These are phyloP conservation scores for Papilio polyxenes DNA, from an alignment of 1,140 invertebrate genomes.

Conservation along the genomic window DNA sequence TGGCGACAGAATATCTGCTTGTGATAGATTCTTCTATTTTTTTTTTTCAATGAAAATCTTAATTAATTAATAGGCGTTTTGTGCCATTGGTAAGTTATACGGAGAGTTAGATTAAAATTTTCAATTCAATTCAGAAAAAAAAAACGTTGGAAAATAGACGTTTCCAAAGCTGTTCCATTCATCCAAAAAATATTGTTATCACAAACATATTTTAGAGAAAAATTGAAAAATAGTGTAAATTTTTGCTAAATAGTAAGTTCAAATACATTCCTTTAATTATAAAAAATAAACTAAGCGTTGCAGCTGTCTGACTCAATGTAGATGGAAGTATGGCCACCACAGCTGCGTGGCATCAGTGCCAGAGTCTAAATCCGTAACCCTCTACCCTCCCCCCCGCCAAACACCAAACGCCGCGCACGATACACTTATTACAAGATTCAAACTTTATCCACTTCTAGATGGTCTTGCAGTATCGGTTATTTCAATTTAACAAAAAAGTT, in stretches of 20 bases:
- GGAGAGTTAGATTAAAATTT: too few species aligned
- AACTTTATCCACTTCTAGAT: not conserved
- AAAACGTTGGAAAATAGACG: too few species aligned
- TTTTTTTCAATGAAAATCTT: not conserved
- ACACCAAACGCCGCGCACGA: constrained; percentile 47
- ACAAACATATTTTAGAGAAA: too few species aligned
- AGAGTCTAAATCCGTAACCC: constrained; percentile 59
- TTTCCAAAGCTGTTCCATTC: too few species aligned
- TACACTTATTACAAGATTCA: constrained; percentile 8
- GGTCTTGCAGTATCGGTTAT: not conserved
- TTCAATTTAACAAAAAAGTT: too few species aligned
- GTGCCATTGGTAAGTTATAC: not conserved
- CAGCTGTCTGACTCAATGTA: constrained; percentile 1
- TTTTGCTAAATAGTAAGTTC: not conserved
- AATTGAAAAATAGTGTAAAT: not conserved
- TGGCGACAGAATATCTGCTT: not conserved
- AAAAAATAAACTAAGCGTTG: constrained; percentile 1
- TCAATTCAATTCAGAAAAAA: too few species aligned
- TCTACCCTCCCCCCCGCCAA: constrained; percentile 42
- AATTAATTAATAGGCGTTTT: not conserved
- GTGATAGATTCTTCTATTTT: not conserved
- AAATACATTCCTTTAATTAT: not conserved
- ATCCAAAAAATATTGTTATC: too few species aligned
- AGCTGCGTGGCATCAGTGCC: constrained; percentile 53
- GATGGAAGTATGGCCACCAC: constrained; percentile 7